A percentile compares a stretch with the other conserved stretches of the same genome.
phyloP scores from a whole-genome alignment of 2,113 vertebrate species.

The Chionis minor region DNA sequence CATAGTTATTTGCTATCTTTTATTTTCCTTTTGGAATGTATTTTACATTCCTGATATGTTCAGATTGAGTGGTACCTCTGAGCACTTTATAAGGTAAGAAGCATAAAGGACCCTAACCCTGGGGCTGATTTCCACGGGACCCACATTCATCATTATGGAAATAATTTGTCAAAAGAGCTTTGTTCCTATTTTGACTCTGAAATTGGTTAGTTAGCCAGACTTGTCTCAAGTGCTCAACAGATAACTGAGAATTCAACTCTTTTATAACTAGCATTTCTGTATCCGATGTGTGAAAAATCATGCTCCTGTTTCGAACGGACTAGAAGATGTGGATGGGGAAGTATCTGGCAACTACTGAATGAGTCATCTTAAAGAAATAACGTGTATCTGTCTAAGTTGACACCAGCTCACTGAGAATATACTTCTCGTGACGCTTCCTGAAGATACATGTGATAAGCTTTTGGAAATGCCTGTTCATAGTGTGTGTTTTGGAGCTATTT shows the following conservation, averaged over 20 bases:
- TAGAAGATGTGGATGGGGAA: not conserved
- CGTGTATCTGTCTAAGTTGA: not conserved
- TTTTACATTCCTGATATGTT: not conserved
- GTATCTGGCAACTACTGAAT: slow-evolving; percentile 2
- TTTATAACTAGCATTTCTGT: not conserved
- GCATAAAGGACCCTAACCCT: not conserved
- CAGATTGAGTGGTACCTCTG: not conserved
- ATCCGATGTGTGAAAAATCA: not conserved
- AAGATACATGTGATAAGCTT: not conserved
- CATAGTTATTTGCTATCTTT: not conserved
- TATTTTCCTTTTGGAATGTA: not conserved
- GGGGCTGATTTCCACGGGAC: not conserved
- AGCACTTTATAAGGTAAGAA: not conserved
- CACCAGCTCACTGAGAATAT: not conserved
- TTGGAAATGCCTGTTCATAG: not conserved
- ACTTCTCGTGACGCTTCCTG: not conserved
- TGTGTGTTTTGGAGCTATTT: not conserved
- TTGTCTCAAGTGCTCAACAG: not conserved
- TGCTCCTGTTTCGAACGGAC: not conserved
- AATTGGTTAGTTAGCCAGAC: not conserved
- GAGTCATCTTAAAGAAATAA: slow-evolving; percentile 17
- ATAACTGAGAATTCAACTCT: not conserved
- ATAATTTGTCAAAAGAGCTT: not conserved
- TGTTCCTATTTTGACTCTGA: not conserved
- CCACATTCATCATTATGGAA: not conserved